phyloP scores from a whole-genome alignment of 2,888 invertebrate genomes.

The Ophion costatus region DNA sequence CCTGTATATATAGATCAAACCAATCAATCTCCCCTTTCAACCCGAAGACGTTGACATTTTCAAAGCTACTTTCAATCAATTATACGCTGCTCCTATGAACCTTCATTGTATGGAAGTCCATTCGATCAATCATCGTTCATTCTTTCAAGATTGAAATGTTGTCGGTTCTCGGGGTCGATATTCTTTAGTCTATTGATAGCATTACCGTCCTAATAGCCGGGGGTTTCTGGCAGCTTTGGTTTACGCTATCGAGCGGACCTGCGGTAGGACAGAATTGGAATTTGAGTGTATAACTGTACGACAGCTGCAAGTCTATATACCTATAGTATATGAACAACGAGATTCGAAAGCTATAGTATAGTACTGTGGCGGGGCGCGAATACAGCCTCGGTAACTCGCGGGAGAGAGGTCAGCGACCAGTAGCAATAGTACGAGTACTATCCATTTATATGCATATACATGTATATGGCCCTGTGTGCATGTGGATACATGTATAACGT shows the following conservation, averaged over 20 bases:
- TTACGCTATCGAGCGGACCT: not conserved
- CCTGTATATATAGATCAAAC: too few species aligned
- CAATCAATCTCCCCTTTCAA: not conserved
- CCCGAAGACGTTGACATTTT: not conserved
- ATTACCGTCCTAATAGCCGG: not conserved
- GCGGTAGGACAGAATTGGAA: not conserved
- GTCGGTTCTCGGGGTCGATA: not conserved
- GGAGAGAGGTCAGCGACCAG: conserved; percentile 71
- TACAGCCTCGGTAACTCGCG: conserved; percentile 60
- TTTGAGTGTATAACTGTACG: conserved; percentile 2
- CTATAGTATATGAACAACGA: not conserved
- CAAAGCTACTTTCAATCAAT: not conserved
- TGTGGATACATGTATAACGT: conserved; percentile 34
- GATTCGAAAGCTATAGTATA: conserved; percentile 32
- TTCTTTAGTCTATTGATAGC: not conserved
- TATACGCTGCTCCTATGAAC: not conserved
- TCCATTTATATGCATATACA: conserved; percentile 27
- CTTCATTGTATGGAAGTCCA: not conserved
- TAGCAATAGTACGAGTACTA: conserved; percentile 60
- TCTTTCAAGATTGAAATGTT: not conserved
- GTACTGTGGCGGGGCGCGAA: conserved; percentile 48
- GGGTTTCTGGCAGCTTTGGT: not conserved
- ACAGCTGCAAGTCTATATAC: conserved; percentile 15
- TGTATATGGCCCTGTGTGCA: conserved; percentile 20
- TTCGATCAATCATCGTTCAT: not conserved